Conservation (phyloP, 1,140 invertebrate species). For the Hypothenemus hampei region DNA sequence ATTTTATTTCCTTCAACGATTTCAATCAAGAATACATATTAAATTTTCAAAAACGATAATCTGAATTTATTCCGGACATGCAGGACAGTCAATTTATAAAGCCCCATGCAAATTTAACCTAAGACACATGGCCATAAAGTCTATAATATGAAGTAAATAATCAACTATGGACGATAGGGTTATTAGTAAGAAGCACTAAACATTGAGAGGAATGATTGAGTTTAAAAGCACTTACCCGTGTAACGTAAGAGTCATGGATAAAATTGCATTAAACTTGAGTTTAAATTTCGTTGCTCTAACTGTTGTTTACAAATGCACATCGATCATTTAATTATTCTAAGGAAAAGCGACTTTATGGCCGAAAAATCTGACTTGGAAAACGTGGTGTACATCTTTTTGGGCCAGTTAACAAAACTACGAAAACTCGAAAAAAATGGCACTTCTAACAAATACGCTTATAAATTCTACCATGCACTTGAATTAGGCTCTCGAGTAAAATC, state of each 20-base stretch:
- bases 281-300: no score
- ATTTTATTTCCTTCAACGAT: not conserved
- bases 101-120: slow-evolving; percentile 30
- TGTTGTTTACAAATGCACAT: no score
- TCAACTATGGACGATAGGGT: no score
- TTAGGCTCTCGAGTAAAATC: slow-evolving; percentile 35
- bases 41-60: no score
- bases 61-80: slow-evolving; percentile 21
- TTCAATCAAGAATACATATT: no score
- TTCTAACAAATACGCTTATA: slow-evolving; percentile 40
- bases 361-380: not conserved
- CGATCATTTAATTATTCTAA: no score
- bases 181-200: slow-evolving; percentile 18
- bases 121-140: slow-evolving; percentile 19
- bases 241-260: no score
- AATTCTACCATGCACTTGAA: slow-evolving; percentile 41
- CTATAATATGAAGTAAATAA: no score
- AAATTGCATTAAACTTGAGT: no score
- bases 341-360: slow-evolving; percentile 9
- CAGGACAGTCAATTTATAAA: slow-evolving; percentile 25
- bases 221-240: no score
- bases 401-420: slow-evolving; percentile 44
- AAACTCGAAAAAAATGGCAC: slow-evolving; percentile 41
- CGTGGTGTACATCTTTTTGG: slow-evolving; percentile 41
- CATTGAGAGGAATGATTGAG: slow-evolving; percentile 10